These are phyloP conservation scores for Uria lomvia DNA, from an alignment of 2,113 vertebrate species.

Conservation along the genomic window DNA sequence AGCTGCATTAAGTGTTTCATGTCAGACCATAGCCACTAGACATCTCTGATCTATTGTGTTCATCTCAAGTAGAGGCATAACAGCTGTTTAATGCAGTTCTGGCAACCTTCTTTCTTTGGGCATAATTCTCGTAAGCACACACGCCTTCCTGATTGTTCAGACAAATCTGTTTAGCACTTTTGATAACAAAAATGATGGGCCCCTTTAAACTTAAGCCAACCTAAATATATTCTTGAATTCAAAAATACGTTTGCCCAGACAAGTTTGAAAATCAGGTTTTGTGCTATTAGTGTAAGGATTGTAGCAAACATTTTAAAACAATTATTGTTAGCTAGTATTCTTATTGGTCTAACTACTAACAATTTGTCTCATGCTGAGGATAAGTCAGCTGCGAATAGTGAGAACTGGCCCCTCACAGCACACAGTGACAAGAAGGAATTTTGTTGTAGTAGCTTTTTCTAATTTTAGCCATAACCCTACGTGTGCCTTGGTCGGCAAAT, in stretches of 20 bases:
- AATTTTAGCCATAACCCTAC: neutral
- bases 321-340: neutral
- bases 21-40: neutral
- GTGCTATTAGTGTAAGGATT: neutral
- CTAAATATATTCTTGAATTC: neutral
- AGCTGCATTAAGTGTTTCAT: neutral
- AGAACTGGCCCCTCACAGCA: neutral
- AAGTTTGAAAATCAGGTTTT: neutral
- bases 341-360: neutral
- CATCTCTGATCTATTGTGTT: neutral
- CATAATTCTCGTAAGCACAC: neutral
- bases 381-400: neutral
- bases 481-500: neutral
- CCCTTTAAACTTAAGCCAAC: slow-evolving; percentile 31
- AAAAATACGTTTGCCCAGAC: neutral
- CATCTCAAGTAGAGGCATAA: neutral
- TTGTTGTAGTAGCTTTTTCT: neutral
- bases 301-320: neutral
- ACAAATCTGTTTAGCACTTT: neutral
- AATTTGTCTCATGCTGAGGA: neutral
- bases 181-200: neutral
- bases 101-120: neutral
- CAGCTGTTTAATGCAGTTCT: neutral
- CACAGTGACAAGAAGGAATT: neutral
- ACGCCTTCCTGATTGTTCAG: neutral